Evolutionary conservation across 2,797 vertebrate genomes (phyloP).

Genomic region (Columba guinea): DNA sequence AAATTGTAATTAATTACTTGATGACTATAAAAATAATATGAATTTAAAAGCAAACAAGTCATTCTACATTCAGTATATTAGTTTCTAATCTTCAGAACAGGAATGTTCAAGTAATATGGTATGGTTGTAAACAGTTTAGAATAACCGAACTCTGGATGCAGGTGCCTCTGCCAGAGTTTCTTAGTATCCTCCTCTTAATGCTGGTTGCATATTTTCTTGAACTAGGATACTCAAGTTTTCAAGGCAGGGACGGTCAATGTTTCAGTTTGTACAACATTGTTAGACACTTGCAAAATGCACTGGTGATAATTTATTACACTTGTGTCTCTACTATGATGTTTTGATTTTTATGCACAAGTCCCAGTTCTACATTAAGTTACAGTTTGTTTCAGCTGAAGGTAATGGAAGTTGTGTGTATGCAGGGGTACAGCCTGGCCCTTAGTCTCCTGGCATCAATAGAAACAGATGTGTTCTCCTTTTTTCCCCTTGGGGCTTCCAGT

Average conservation of each 20-base stretch:
- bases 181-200: neutral
- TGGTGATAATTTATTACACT: neutral
- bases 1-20: neutral
- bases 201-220: neutral
- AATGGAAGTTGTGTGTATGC: neutral
- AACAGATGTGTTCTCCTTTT: neutral
- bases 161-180: neutral
- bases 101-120: neutral
- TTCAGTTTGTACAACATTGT: neutral
- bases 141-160: neutral
- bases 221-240: neutral
- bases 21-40: neutral
- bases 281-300: neutral
- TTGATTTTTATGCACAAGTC: neutral
- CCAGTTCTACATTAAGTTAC: neutral
- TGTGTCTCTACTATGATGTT: neutral
- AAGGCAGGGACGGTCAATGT: neutral
- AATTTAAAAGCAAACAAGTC: neutral
- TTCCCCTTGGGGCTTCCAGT: neutral
- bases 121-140: neutral
- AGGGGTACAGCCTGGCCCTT: neutral
- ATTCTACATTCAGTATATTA: neutral
- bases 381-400: neutral
- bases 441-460: neutral
- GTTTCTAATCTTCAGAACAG: neutral